These are phyloP conservation scores for Neodiprion fabricii DNA, from an alignment of 1,140 invertebrate genomes.

Conservation along the genomic window DNA sequence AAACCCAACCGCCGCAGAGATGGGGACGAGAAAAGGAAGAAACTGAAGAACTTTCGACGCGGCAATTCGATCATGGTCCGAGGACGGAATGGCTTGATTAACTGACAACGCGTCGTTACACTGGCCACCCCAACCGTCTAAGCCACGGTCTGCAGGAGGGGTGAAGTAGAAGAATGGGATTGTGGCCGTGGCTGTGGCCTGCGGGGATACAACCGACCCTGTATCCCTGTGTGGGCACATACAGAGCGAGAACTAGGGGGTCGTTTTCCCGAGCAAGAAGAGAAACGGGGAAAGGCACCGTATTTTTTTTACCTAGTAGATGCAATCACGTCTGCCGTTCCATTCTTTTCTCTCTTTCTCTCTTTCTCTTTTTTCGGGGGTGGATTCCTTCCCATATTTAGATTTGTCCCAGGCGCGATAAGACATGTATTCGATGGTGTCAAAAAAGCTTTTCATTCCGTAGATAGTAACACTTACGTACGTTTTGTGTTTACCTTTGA, in stretches of 20 bases:
- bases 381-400: neutral
- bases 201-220: neutral
- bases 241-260: neutral
- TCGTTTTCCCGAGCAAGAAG: neutral
- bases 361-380: neutral
- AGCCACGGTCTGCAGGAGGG: neutral
- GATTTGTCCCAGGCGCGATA: neutral
- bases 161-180: conserved; percentile 5
- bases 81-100: conserved; percentile 61
- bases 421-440: no score
- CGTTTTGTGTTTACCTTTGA: no score
- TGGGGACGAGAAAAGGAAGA: neutral
- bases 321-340: neutral
- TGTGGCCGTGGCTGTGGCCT: conserved; percentile 6
- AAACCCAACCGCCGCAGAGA: neutral
- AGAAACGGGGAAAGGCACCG: neutral
- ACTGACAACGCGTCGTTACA: conserved; percentile 59
- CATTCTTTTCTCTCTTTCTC: neutral
- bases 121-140: conserved; percentile 42
- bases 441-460: no score
- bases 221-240: neutral
- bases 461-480: no score
- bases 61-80: neutral
- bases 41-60: neutral
- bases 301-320: neutral